Evolutionary conservation across 1,140 invertebrate species (phyloP), one percentile per base, ranked within the genome.

Genomic region (Diachasmimorpha longicaudata): DNA sequence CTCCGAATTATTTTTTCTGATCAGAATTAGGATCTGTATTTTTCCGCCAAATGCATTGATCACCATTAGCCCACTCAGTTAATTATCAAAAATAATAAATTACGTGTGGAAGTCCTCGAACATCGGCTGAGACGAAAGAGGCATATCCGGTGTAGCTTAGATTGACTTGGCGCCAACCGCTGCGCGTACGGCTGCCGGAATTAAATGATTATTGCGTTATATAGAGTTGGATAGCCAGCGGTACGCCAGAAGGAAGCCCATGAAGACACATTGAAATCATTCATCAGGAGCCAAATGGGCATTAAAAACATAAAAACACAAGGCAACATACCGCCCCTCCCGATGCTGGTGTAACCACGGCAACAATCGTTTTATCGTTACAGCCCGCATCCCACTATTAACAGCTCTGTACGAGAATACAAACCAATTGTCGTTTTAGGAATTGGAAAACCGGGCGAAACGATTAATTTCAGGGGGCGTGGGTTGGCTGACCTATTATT

Each of bases 101-200:
- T 85, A 86, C 85, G 85, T 87, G 83, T 86, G 80, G 81, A 78
- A 69, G 74, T 66, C 79, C 80, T 80, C 68, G 72, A 78, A 39
- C 23, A 71, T 77, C 74, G 69, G 74, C 23, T 25, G 81, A 84
- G 84, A 85, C 85, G 79, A 86, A 83, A 86, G 84, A 84, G 85
- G 86, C 85, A 88, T 87, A 89, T 89, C 87, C 87, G 87, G 87
- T 89, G 58, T 82, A 83, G 79, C 85, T 88, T 86, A 88, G 87
- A 89, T 89, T 88, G 87, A 87, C 85, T 87, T 85, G 87, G 87
- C 87, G 87, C 87, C 87, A 88, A 87, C 81, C 85, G 80, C 83
- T 83, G 84, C 84, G 83, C 83, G 84, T 86, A 85, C 80, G 82
- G 82, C 82, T 79, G 82, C 83, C 85, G 85, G 85, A 89, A 88